These are phyloP conservation scores for Bimastos eiseni DNA, from an alignment of 2,888 invertebrate species.

Conservation along the genomic window DNA sequence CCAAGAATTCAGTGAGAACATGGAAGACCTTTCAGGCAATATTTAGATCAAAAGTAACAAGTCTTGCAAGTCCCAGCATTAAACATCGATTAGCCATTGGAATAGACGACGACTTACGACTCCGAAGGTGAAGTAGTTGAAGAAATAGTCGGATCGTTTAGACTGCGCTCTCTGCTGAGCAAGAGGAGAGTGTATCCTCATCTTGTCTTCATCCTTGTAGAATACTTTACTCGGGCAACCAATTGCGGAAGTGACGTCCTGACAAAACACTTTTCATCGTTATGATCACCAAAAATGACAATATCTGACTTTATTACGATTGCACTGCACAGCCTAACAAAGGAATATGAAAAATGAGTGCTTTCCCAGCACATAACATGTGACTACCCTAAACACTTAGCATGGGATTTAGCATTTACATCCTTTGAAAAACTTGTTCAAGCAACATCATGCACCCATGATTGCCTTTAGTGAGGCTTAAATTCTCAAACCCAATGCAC, in stretches of 20 bases:
- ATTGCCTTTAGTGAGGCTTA: neutral
- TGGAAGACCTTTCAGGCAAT: neutral
- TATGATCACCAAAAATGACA: neutral
- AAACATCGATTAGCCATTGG: neutral
- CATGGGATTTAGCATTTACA: neutral
- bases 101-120: conserved; percentile 73
- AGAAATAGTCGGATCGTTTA: conserved; percentile 87
- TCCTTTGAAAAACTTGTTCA: neutral
- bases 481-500: no score
- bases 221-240: conserved; percentile 91
- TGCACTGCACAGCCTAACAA: neutral
- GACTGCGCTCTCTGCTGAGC: conserved; percentile 53
- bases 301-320: neutral
- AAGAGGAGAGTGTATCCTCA: conserved; percentile 82
- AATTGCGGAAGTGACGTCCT: conserved; percentile 81
- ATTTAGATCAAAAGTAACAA: neutral
- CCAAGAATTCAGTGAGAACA: neutral
- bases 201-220: conserved; percentile 98
- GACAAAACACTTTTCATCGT: conserved; percentile 16
- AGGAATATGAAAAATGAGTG: neutral
- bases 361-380: neutral
- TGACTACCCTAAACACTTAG: neutral
- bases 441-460: neutral
- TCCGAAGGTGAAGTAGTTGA: conserved; percentile 95
- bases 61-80: neutral